phyloP scores from a whole-genome alignment of 2,113 vertebrate species.

The Cinclus cinclus region DNA sequence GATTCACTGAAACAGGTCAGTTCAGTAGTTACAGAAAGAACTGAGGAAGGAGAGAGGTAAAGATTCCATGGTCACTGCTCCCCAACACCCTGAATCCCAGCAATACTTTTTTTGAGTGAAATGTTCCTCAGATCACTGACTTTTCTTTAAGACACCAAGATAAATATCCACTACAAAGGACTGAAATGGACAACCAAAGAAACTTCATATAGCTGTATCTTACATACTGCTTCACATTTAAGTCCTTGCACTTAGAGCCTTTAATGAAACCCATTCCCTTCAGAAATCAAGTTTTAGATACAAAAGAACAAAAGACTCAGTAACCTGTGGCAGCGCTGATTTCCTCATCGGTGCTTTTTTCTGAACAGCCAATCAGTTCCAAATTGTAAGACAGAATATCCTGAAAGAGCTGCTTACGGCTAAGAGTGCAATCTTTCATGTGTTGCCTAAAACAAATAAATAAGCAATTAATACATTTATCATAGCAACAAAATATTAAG shows the following conservation, averaged over 20 bases:
- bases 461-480: background rate
- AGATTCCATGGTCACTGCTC: background rate
- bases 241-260: background rate
- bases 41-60: background rate
- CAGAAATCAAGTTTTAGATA: background rate
- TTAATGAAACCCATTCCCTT: background rate
- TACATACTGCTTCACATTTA: background rate
- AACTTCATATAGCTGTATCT: background rate
- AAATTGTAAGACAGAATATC: slow-evolving; percentile 93
- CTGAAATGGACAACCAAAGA: background rate
- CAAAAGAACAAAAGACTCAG: background rate
- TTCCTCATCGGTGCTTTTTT: slow-evolving; percentile 83
- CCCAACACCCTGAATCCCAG: background rate
- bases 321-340: slow-evolving; percentile 85
- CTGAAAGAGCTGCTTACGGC: slow-evolving; percentile 88
- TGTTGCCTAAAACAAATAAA: slow-evolving; percentile 86
- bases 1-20: background rate
- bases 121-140: background rate
- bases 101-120: background rate
- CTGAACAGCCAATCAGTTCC: slow-evolving; percentile 89
- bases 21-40: background rate
- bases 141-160: background rate
- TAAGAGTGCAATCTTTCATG: slow-evolving; percentile 90
- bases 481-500: background rate
- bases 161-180: background rate